Base-by-base conservation (phyloP, 2,888 invertebrate species). In the Ophioninae sp. region DNA sequence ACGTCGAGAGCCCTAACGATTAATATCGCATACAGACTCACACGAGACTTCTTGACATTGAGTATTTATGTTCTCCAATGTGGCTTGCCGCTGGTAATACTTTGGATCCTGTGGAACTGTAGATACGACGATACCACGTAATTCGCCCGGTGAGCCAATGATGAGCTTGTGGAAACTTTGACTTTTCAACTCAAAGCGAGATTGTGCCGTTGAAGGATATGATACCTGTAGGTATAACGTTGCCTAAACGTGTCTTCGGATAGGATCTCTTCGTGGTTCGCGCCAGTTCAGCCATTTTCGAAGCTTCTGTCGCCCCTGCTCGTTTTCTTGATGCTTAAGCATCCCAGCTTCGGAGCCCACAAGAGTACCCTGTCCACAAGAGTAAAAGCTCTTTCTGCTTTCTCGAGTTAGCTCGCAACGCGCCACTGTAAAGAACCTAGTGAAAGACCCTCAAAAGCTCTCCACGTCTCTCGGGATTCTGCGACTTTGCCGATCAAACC, bases 401-500 rank as follows among this genome's bases (percentile, higher is more conserved):
- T 78, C 64, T 37, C 58, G 59, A 72, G 73, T 68, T 41, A 71
- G 41, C 41, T 10, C 17, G 58, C 9, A 37, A 7, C 13, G 61
- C 23, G 61, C 69, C 68, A 51, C 63, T 59, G 51, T 22, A 22
- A 23, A 69, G 69, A 69, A 69, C 51, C 77, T 20, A 67, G 56
- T 37, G 69, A 69, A 69, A 61, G 20, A 77, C 69, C 63, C 77
- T 69, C 61, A 77, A 77, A 30, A 69, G 69, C 80, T 64, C 63
- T 41, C 7, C n/a, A 30, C 61, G n/a, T 17, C 72, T 23, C 20
- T 17, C 77, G 69, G 78, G 69, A 78, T 74, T 88, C 88, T 89
- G 89, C 88, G 89, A 90, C 91, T 90, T 91, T 51, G 51, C 51
- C 51, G 51, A 51, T 51, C 51, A 51, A 51, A 86, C 86, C 85